Evolutionary conservation across 2,888 invertebrate species (phyloP).

Genomic region (Spodoptera exigua): DNA sequence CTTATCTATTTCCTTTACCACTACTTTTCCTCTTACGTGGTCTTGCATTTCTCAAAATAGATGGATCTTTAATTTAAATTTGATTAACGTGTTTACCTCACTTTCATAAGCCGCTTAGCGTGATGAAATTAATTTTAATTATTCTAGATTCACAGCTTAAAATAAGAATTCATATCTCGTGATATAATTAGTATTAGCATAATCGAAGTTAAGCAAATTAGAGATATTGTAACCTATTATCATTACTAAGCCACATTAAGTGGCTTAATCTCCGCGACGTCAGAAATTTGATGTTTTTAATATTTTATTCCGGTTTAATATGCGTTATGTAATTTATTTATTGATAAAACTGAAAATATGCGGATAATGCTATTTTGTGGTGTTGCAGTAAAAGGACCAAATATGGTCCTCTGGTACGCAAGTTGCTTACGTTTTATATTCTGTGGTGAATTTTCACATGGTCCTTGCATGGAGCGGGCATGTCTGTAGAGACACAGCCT

Average conservation of each 20-base stretch:
- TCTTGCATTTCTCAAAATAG: no score
- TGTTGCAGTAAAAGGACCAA: neutral
- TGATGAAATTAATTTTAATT: neutral
- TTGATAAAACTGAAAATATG: neutral
- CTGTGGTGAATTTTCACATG: slow-evolving; percentile 33
- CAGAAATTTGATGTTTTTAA: no score
- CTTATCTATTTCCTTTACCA: no score
- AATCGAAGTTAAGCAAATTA: neutral
- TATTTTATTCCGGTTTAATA: no score
- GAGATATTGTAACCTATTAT: no score
- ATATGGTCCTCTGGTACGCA: slow-evolving; percentile 1
- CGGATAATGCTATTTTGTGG: no score
- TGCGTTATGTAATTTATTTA: neutral
- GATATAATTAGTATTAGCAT: slow-evolving; percentile 5
- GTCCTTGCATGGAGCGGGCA: slow-evolving; percentile 12
- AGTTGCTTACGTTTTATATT: slow-evolving; percentile 9
- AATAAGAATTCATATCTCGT: slow-evolving; percentile 1
- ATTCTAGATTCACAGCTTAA: neutral
- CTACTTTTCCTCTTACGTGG: no score
- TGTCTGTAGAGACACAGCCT: slow-evolving; percentile 29
- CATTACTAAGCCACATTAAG: no score
- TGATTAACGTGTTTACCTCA: slow-evolving; percentile 11
- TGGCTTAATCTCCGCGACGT: no score
- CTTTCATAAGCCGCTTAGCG: slow-evolving; percentile 13
- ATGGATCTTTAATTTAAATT: no score